These are phyloP conservation scores for Anser brachyrhynchus DNA, from an alignment of 2,113 vertebrate genomes.

Conservation along the genomic window DNA sequence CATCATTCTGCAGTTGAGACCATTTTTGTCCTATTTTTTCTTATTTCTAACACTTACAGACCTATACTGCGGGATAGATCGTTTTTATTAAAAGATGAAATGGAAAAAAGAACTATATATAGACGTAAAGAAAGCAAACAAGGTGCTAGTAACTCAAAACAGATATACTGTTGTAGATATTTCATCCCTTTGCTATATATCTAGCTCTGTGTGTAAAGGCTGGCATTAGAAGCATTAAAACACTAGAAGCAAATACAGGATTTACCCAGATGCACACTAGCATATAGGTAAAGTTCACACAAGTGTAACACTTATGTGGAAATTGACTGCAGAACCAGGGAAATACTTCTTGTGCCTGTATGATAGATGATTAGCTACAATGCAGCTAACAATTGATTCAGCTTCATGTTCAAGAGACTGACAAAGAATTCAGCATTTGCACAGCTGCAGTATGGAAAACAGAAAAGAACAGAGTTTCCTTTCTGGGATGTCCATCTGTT, in stretches of 20 bases:
- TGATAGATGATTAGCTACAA: slow-evolving; percentile 5
- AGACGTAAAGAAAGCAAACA: slow-evolving; percentile 6
- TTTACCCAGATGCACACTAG: not conserved
- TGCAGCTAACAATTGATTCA: not conserved
- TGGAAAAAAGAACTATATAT: not conserved
- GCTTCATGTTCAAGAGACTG: slow-evolving; percentile 45
- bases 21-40: slow-evolving; percentile 85
- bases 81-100: slow-evolving; percentile 22
- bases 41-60: slow-evolving; percentile 40
- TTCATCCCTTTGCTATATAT: not conserved
- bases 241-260: not conserved
- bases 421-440: slow-evolving; percentile 53
- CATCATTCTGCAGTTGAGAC: slow-evolving; percentile 83
- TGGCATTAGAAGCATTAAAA: not conserved
- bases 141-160: not conserved
- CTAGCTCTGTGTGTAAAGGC: not conserved
- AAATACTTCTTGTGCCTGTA: slow-evolving; percentile 41
- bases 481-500: slow-evolving; percentile 25
- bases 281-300: not conserved
- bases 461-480: slow-evolving; percentile 2
- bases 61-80: not conserved
- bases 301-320: not conserved
- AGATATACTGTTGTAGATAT: not conserved
- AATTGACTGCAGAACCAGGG: not conserved
- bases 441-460: slow-evolving; percentile 39